Base-by-base conservation (phyloP, 2,888 invertebrate genomes). In the Cryptophagus acutangulus region DNA sequence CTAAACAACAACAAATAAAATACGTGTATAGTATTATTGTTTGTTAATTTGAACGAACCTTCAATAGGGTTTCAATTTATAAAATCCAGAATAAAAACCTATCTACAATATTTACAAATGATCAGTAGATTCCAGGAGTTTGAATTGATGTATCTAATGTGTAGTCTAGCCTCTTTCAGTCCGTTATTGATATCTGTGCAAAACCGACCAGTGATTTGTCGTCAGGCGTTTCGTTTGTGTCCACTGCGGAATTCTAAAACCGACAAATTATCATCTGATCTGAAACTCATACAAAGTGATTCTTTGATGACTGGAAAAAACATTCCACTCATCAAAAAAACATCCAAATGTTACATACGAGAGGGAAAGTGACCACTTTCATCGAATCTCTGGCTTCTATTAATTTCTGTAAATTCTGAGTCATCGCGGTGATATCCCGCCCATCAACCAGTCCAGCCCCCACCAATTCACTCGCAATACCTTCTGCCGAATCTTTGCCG, bases 121-220 rank as follows among this genome's bases (percentile, higher is more conserved):
- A 61, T 60, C 62, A 59, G 56, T 59, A 59, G 59, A 61, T 61
- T 61, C 57, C 61, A 58, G 54, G 52, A 56, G 51, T 26, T 12
- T 26, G 12, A 26, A 26, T 12, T 6, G n/a, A 6, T 4, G 3
- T 6, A 6, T 26, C 12, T 26, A 26, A 6, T 26, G 26, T 6
- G n/a, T 26, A 12, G 26, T 26, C 51, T 48, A 57, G 56, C 57
- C 52, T 52, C 39, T 58, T 58, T 63, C 62, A 91, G 77, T 91
- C 91, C 54, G 87, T 85, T 68, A 95, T 84, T 58, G 94, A 93
- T 67, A 99, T 86, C 76, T 97, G 96, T 68, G 97, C 99, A 76
- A 85, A 97, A 62, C 97, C 97, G 66, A 96, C 81, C 54, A 99
- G 78, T 30, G 93, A 87, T 65, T 90, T 90, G 71, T 97, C 96